Percentiles rank a stretch among this genome's conserved stretches.
Evolutionary conservation across 2,797 vertebrate species (phyloP).

Genomic region (Rousettus madagascariensis): DNA sequence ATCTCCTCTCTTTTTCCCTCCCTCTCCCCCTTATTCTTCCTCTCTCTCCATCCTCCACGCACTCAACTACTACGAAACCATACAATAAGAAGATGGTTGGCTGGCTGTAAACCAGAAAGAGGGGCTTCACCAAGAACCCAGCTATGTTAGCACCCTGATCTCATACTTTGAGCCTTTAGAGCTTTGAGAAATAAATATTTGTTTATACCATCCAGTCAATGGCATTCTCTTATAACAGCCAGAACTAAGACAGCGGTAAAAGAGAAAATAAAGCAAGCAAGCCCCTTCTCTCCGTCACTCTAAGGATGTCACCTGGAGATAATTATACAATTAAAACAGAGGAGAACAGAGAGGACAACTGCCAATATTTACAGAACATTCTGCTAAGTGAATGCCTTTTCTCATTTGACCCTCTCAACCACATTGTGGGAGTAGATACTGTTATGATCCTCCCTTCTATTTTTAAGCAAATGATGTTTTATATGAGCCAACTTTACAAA

Average conservation of each 20-base stretch:
- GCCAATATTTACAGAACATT: background rate
- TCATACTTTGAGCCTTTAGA: background rate
- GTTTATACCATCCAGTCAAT: too few species aligned
- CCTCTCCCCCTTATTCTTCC: background rate
- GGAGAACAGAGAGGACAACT: background rate
- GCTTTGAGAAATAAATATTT: background rate
- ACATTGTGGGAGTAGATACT: background rate
- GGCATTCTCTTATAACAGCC: background rate
- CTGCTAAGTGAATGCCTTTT: background rate
- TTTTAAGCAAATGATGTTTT: conserved; percentile 46
- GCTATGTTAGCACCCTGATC: background rate
- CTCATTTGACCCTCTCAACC: background rate
- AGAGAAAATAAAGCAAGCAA: background rate
- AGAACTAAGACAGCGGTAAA: background rate
- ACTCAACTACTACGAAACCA: background rate
- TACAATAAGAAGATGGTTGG: background rate
- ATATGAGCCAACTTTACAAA: conserved; percentile 30
- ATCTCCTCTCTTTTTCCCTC: background rate
- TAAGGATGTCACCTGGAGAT: background rate
- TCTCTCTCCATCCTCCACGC: background rate
- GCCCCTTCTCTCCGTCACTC: fast-evolving
- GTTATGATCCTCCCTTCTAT: background rate
- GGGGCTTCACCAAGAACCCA: background rate
- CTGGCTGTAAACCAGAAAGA: background rate
- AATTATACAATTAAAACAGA: background rate